Base-by-base conservation (phyloP, 1,140 invertebrate genomes). In the Homarus americanus region DNA sequence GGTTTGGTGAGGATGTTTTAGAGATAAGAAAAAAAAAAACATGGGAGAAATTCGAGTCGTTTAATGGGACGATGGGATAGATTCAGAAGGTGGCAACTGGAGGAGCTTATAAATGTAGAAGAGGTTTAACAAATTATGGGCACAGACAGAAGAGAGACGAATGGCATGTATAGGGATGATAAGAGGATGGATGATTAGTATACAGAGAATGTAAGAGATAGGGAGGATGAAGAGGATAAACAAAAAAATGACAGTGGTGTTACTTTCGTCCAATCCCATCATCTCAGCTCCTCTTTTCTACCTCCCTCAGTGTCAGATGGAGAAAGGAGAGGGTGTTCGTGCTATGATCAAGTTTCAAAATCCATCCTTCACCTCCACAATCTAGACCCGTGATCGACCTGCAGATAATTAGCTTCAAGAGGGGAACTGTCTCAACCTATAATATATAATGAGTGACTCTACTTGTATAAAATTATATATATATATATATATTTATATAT, bases 401-500 rank as follows among this genome's bases (percentile, higher is more conserved):
- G 17, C 10, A 20, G 24, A 20, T 17, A 58, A 58, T 58, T 4
- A 58, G 53, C 53, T 58, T 58, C 10, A 3, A 4, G 53, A 58
- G 17, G 53, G 3, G 3, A 58, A 20, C 44, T 7, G 5, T 4
- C 44, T 12, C 44, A 4, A 49, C 15, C 44, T 7, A 49, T 12
- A 4, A 49, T 12, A 4, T 4, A 15, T 4, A 49, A 49, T 12
- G 15, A 49, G 44, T 49, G 4, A 49, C 44, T 49, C 44, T 49
- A 7, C 44, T 49, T 12, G 44, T 49, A 49, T 49, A 7, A 49
- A n/a, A n/a, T n/a, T 76, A 76, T 76, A 76, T 76, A 76, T 76
- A 76, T 76, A 76, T 76, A 76, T 76, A 76, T 76, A 40, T 40
- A 76, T 17, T 1, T 75, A 75, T 34, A 34, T 34, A 9, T 34